Percentiles rank a stretch among this genome's conserved stretches.
Evolutionary conservation across 2,113 vertebrate genomes (phyloP).

Genomic region (Cinclus cinclus): DNA sequence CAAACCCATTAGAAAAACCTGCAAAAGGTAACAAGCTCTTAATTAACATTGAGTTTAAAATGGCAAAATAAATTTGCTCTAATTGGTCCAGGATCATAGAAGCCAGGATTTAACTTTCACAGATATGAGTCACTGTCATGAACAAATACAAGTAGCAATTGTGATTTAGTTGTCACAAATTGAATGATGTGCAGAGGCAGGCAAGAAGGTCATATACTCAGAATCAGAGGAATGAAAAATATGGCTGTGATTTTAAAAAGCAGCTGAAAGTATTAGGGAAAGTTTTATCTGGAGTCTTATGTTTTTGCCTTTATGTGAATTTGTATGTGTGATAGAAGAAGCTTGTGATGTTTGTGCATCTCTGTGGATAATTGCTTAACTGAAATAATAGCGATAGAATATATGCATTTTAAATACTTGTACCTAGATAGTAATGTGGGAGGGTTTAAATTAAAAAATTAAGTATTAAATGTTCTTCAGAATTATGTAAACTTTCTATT

Average conservation of each 20-base stretch:
- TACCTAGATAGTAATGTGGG: neutral
- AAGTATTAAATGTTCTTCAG: neutral
- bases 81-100: neutral
- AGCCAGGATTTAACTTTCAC: neutral
- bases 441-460: neutral
- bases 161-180: neutral
- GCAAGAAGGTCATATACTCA: neutral
- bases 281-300: neutral
- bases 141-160: neutral
- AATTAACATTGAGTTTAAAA: neutral
- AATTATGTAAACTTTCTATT: neutral
- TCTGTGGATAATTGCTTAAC: neutral
- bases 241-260: neutral
- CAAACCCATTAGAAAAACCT: neutral
- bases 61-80: neutral
- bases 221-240: neutral
- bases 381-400: neutral
- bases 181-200: neutral
- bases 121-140: neutral
- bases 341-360: neutral
- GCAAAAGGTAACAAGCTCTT: neutral
- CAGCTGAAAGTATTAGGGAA: neutral
- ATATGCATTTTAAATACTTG: neutral
- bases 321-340: neutral
- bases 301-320: neutral